Base-by-base conservation (phyloP, 2,888 invertebrate species). In the Ophion ellenae region DNA sequence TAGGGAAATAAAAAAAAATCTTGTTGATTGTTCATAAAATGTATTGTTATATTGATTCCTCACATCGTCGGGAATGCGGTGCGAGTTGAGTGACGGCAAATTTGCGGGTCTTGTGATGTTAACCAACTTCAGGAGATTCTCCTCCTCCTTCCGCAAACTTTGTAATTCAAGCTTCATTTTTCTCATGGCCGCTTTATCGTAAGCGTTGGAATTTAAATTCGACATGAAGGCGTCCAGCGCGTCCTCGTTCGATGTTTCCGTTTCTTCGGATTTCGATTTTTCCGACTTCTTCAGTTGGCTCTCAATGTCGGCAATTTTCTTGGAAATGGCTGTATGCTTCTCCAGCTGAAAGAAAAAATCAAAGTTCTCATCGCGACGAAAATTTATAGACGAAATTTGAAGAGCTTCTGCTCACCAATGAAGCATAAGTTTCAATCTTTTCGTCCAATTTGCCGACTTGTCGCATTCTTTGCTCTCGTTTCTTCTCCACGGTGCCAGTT, bases 401-500 rank as follows among this genome's bases (percentile, higher is more conserved):
- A 28, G 47, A 76, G 9, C 0, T 32, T 32, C 59, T 53, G 90
- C 94, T 94, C 91, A 97, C 96, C 95, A 97, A 93, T 88, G 96
- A 96, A 45, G 96, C 96, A 88, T 97, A 97, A 0, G 97, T 97
- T 92, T 95, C 95, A 17, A 96, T 95, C 91, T 96, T 96, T 0
- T 96, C 95, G 87, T 96, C 95, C 0, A 95, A 92, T 84, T 93
- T 94, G 5, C 95, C 95, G 86, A 96, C 96, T 24, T 95, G 94
- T 92, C 96, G 95, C 96, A 97, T 98, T 80, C 99, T 95, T 83
- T 96, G 95, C 89, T 96, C 95, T 9, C 99, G 95, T 93, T 99
- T 99, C 89, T 96, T 96, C 93, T 99, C 99, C 32, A 99, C 96
- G 81, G 97, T 96, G 1, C 99, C 99, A 0, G 99, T 99, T 86